These are phyloP conservation scores for Xenopus tropicalis DNA, from an alignment of 2,113 vertebrate genomes.

Conservation along the genomic window DNA sequence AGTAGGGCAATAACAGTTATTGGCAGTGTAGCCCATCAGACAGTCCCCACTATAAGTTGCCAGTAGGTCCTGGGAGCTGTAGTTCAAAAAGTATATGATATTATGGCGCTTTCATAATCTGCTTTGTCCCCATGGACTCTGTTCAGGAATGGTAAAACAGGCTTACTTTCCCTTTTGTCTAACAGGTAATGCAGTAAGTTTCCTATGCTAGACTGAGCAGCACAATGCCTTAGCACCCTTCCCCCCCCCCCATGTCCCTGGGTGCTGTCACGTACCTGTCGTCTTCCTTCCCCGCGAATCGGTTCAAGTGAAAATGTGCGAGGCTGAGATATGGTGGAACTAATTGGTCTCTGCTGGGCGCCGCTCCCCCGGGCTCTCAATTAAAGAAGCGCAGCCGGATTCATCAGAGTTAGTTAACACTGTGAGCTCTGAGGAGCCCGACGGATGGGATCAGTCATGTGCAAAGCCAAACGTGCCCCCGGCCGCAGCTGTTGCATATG, in stretches of 20 bases:
- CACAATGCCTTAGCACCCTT: background rate
- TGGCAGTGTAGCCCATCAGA: too few relatives aligned
- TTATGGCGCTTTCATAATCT: too few relatives aligned
- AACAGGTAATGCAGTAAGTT: background rate
- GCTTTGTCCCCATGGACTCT: too few relatives aligned
- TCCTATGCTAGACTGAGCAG: conserved; percentile 9
- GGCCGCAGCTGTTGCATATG: background rate
- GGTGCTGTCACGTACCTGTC: conserved; percentile 44
- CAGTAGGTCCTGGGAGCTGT: too few relatives aligned
- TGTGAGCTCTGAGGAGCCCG: conserved; percentile 30
- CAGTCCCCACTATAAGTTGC: too few relatives aligned
- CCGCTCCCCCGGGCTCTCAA: conserved; percentile 39
- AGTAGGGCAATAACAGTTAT: too few relatives aligned
- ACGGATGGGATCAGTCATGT: conserved; percentile 17
- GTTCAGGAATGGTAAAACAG: background rate
- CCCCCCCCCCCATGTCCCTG: conserved; percentile 3
- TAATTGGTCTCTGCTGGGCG: conserved; percentile 45
- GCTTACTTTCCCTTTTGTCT: conserved; percentile 8
- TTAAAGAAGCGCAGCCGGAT: conserved; percentile 40
- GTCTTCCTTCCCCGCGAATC: conserved; percentile 32
- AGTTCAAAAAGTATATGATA: too few relatives aligned
- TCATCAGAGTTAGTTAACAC: conserved; percentile 45
- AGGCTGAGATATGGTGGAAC: conserved; percentile 45
- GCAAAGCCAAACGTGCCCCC: conserved; percentile 2
- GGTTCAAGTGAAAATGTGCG: conserved; percentile 43